Conservation (phyloP, 2,888 invertebrate genomes). For the Perithous albicinctus region DNA sequence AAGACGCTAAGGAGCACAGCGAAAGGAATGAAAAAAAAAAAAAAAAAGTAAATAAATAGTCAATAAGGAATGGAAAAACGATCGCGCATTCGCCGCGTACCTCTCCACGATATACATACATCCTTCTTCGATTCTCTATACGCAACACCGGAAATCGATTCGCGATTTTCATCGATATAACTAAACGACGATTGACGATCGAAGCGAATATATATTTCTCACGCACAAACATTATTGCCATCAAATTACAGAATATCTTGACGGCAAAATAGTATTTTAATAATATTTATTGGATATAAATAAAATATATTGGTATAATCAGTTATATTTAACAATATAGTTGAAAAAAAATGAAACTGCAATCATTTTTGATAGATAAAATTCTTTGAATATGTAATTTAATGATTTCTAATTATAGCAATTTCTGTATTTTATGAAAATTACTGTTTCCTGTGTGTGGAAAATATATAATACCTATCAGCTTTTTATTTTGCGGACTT, state of each 20-base stretch:
- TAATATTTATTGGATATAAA: neutral
- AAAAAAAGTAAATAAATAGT: too few relatives aligned
- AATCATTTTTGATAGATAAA: too few relatives aligned
- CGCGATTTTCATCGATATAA: slow-evolving; percentile 12
- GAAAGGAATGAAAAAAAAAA: slow-evolving; percentile 2
- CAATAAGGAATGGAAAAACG: slow-evolving; percentile 11
- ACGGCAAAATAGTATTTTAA: neutral
- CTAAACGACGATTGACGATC: slow-evolving; percentile 34
- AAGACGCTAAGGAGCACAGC: slow-evolving; percentile 29
- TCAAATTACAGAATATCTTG: too few relatives aligned
- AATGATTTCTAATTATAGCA: too few relatives aligned
- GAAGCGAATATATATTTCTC: slow-evolving; percentile 20
- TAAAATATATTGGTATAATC: neutral
- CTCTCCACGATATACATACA: neutral
- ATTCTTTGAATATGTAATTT: too few relatives aligned
- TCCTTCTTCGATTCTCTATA: slow-evolving; percentile 4
- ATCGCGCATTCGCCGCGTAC: slow-evolving; percentile 55
- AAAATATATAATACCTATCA: too few relatives aligned
- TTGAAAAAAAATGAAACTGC: too few relatives aligned
- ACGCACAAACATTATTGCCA: neutral
- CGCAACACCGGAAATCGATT: slow-evolving; percentile 48
- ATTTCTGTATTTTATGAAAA: too few relatives aligned
- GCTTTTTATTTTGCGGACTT: too few relatives aligned
- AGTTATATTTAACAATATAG: too few relatives aligned
- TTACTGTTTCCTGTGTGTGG: too few relatives aligned